These are phyloP conservation scores for Lasioglossum villosulum DNA, from an alignment of 2,888 invertebrate genomes.

Conservation along the genomic window DNA sequence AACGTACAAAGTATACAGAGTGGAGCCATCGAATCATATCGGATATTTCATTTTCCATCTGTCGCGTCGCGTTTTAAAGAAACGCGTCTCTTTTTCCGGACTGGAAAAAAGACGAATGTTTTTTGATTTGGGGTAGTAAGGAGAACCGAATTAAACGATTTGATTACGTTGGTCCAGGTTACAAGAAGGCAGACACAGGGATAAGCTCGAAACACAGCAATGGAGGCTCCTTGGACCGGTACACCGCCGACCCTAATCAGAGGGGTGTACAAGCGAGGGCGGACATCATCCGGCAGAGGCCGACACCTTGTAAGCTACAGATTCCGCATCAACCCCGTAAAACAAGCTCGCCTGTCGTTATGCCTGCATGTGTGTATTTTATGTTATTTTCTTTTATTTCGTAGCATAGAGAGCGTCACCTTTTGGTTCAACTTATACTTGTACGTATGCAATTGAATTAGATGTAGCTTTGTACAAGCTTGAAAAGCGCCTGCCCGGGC, in stretches of 20 bases:
- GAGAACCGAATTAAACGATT: not conserved
- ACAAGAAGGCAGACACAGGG: slow-evolving; percentile 82
- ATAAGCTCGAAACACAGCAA: slow-evolving; percentile 84
- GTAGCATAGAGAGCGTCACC: slow-evolving; percentile 40
- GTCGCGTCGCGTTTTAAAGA: too few relatives aligned
- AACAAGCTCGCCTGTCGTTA: slow-evolving; percentile 81
- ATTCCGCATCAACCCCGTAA: slow-evolving; percentile 81
- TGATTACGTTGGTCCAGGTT: slow-evolving; percentile 77
- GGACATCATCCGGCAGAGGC: slow-evolving; percentile 91
- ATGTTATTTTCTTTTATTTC: slow-evolving; percentile 65
- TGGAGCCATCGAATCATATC: too few relatives aligned
- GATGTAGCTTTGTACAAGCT: not conserved
- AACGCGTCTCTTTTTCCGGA: too few relatives aligned
- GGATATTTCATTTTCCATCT: too few relatives aligned
- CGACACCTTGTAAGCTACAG: slow-evolving; percentile 87
- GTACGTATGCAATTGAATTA: not conserved
- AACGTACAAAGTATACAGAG: too few relatives aligned
- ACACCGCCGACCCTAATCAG: slow-evolving; percentile 93
- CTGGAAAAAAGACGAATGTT: too few relatives aligned
- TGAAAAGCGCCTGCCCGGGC: not conserved
- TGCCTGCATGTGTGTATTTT: slow-evolving; percentile 83
- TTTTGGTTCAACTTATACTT: slow-evolving; percentile 13
- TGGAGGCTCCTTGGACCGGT: slow-evolving; percentile 87
- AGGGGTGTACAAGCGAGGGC: slow-evolving; percentile 88
- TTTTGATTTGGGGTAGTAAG: not conserved